Evolutionary conservation across 37 sponge, comb jelly and placozoan genomes (phyloP), one percentile per base, ranked within the genome.

Genomic region (Crambe crambe): DNA sequence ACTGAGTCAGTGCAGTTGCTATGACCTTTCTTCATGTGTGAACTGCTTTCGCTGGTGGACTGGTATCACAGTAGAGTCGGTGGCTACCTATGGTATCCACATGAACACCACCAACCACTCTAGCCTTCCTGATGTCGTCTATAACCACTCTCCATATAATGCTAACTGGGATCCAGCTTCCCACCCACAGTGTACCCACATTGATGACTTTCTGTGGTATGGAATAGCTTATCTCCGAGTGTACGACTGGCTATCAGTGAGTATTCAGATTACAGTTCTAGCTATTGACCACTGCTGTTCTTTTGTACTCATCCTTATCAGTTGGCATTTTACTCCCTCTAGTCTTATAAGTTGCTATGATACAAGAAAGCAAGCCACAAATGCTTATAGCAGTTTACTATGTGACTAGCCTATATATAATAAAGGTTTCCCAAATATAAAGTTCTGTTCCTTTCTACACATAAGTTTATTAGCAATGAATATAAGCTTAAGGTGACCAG

Each of bases 141-240:
- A 26, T 32, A 10, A 32, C 26, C 85, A 84, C 42, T 84, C 85
- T 10, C 85, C 85, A 22, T 84, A 84, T 58, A 84, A 84, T 42
- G 37, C 51, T 21, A 36, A 84, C 6, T 84, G 77, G 77, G 67
- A 76, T 38, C 68, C 57, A 37, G 74, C 72, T 29, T 34, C 29
- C 6, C 20, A 30, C 27, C 31, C 10, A 22, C 18, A 32, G 5
- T 56, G 62, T 38, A 42, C 75, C 8, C 75, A 43, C 42, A 42
- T 84, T 2, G 85, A 84, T 44, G 85, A 84, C 56, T 84, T 84
- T 43, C n/a, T 54, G 2, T 84, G 85, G 85, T 84, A 84, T 69
- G 85, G 68, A 25, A 74, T 84, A 68, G 70, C 85, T 25, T 84
- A 84, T 38, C 42, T 76, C 47, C 43, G 76, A 32, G 70, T 84